Conservation (phyloP, 2,797 vertebrate genomes). For the Pipistrellus pipistrellus region DNA sequence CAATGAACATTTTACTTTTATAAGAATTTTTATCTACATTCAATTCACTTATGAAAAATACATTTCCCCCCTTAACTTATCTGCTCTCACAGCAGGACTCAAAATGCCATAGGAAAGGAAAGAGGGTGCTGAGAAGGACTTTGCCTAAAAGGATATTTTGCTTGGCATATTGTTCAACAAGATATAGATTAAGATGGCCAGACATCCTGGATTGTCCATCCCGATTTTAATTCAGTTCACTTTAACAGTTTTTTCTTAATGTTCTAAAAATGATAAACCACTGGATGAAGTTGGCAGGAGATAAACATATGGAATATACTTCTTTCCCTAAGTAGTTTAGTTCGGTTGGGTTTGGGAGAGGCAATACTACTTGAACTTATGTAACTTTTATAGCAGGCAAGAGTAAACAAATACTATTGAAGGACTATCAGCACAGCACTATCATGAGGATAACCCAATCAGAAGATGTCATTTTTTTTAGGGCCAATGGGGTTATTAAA, state of each 20-base stretch:
- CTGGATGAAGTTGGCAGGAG: neutral
- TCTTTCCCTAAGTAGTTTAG: neutral
- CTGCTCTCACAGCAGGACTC: neutral
- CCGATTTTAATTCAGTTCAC: constrained; percentile 2
- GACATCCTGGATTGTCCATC: neutral
- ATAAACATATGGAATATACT: neutral
- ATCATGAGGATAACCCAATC: neutral
- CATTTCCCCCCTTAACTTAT: constrained; percentile 25
- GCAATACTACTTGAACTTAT: neutral
- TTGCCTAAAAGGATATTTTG: neutral
- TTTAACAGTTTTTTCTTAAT: constrained; percentile 40
- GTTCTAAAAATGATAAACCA: neutral
- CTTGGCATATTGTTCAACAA: neutral
- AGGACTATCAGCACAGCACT: neutral
- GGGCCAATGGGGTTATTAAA: neutral
- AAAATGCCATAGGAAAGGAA: constrained; percentile 44
- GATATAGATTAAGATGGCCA: neutral
- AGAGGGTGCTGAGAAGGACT: neutral
- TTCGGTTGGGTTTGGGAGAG: neutral
- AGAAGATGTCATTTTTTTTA: neutral
- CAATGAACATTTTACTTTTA: constrained; percentile 52
- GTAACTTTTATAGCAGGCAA: neutral
- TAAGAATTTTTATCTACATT: constrained; percentile 54
- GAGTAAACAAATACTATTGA: neutral
- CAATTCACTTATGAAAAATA: constrained; percentile 26